Base-by-base conservation (phyloP, 1,140 invertebrate species). In the Halesus radiatus region DNA sequence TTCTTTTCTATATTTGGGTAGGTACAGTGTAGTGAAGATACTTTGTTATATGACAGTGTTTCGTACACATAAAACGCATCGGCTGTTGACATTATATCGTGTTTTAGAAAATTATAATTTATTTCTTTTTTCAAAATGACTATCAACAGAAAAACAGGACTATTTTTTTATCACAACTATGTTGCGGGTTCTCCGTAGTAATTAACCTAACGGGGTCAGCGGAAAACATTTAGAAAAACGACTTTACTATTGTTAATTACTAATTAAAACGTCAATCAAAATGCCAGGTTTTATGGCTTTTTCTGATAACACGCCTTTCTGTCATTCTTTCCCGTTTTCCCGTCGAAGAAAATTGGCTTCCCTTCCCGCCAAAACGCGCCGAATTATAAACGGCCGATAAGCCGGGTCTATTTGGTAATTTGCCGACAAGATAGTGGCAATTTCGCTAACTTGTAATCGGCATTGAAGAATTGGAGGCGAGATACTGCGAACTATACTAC, bases 381-480 rank as follows among this genome's bases (percentile, higher is more conserved):
- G 29, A 66, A 66, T 32, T 16, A 66, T 32, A 29, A 26, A 52
- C 15, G 68, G 18, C 45, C 68, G 68, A 72, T 72, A 72, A 72
- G 45, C 18, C 18, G 15, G 29, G 23, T 66, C 62, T 72, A 18
- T 50, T 72, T 50, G 23, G n/a, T 23, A 60, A 66, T 52, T 50
- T 13, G 37, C 37, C 10, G 37, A 45, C 37, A 13, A 20, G 68
- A 72, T 72, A 72, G 26, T 16, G 37, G 37, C 50, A 72, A 45
- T 72, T 52, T 72, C 45, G 68, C 68, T 6, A 26, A 16, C 62
- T n/a, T 3, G 23, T n/a, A 50, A 72, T 72, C 68, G 68, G 68
- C 68, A 72, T 72, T 72, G 68, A 72, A 18, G 68, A 72, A 72
- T 72, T 72, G 50, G 18, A 72, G 45, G 37, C 68, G 45, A 72